Conservation (phyloP, 2,113 vertebrate species). For the Corythoichthys haematopterus region DNA sequence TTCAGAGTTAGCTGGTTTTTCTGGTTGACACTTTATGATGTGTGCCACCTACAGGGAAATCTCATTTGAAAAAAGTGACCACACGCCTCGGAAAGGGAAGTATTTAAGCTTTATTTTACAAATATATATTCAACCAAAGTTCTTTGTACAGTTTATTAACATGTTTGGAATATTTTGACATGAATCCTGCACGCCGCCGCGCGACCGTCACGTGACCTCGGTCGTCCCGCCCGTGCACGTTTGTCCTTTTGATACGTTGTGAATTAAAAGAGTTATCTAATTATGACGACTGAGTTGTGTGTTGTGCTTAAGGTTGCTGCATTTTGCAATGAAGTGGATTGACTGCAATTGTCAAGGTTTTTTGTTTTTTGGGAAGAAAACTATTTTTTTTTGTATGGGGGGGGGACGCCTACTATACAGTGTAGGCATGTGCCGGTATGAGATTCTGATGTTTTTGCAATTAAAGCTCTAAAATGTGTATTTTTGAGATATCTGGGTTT, state of each 20-base stretch:
- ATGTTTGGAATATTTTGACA: neutral
- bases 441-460: too few relatives aligned
- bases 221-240: neutral
- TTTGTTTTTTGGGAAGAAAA: too few relatives aligned
- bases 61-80: too few relatives aligned
- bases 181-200: neutral
- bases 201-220: neutral
- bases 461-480: too few relatives aligned
- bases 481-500: too few relatives aligned
- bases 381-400: too few relatives aligned
- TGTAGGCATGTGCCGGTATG: too few relatives aligned
- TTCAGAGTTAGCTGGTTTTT: neutral
- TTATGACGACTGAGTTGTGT: neutral
- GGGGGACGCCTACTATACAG: too few relatives aligned
- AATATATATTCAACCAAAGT: neutral
- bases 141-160: neutral
- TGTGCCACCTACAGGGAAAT: too few relatives aligned
- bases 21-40: too few relatives aligned
- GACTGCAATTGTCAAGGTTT: too few relatives aligned
- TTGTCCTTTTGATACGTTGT: constrained; percentile 5
- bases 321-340: too few relatives aligned
- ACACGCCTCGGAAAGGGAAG: neutral
- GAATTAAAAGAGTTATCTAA: neutral
- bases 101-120: neutral
- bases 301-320: neutral